Evolutionary conservation across 2,113 vertebrate genomes (phyloP).

Genomic region (Pelodiscus sinensis): DNA sequence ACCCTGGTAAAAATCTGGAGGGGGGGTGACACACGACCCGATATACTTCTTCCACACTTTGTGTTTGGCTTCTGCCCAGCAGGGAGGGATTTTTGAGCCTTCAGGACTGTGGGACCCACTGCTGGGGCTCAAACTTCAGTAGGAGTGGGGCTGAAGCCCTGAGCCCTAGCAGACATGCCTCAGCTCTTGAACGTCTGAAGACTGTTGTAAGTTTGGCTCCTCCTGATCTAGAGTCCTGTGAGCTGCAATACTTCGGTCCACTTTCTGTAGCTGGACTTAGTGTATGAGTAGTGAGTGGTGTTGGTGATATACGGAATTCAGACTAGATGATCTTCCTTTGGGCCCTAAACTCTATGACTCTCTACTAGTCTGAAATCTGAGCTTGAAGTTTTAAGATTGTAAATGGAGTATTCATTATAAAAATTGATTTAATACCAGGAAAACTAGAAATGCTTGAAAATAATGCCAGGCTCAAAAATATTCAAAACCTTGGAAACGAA

Average conservation of each 20-base stretch:
- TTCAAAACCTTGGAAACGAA: not conserved
- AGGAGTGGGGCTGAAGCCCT: too few species aligned
- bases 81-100: too few species aligned
- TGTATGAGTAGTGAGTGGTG: not conserved
- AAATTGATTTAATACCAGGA: not conserved
- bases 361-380: not conserved
- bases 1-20: too few species aligned
- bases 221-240: not conserved
- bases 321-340: not conserved
- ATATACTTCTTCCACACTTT: too few species aligned
- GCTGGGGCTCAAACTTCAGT: too few species aligned
- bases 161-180: too few species aligned
- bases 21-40: too few species aligned
- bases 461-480: not conserved
- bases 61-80: too few species aligned
- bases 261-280: not conserved
- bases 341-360: not conserved
- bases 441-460: not conserved
- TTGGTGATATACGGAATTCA: not conserved
- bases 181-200: too few species aligned
- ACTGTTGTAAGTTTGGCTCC: too few species aligned
- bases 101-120: too few species aligned
- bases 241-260: not conserved
- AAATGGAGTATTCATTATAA: not conserved
- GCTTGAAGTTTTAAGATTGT: not conserved